Percentiles rank a stretch among this genome's conserved stretches.
Evolutionary conservation across 2,113 vertebrate genomes (phyloP).

Genomic region (Mus musculus): DNA sequence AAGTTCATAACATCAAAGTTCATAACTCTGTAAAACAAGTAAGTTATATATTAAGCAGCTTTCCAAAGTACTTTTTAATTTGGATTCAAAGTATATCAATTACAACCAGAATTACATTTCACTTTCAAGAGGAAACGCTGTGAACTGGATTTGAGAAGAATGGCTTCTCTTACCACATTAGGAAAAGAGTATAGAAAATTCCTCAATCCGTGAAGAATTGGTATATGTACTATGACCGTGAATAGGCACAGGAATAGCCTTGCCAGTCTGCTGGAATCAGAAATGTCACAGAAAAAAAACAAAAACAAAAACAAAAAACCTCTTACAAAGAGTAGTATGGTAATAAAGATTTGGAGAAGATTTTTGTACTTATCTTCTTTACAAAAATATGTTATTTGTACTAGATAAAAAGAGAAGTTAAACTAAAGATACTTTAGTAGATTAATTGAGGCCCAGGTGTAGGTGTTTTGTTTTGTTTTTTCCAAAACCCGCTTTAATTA

Average conservation of each 20-base stretch:
- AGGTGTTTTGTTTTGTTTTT: too few relatives aligned
- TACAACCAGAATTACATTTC: not conserved
- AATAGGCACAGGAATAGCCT: not conserved
- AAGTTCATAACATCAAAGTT: not conserved
- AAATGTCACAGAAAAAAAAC: not conserved
- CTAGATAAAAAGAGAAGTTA: not conserved
- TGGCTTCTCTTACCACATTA: not conserved
- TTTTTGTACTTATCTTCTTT: not conserved
- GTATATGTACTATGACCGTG: not conserved
- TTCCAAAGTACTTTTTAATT: not conserved
- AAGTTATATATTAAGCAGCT: not conserved
- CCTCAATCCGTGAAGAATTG: not conserved
- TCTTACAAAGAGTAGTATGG: fast-evolving
- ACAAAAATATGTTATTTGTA: not conserved
- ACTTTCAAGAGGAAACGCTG: not conserved
- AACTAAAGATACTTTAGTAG: not conserved
- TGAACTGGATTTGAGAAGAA: not conserved
- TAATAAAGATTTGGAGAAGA: not conserved
- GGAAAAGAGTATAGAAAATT: not conserved
- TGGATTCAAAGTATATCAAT: not conserved
- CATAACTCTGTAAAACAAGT: not conserved
- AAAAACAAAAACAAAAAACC: not conserved
- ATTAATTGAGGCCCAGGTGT: not conserved
- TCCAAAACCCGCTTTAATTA: too few relatives aligned
- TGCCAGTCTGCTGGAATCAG: not conserved